phyloP scores from a whole-genome alignment of 30 jellyfish, hydroid and myxozoan genomes.

The Cassiopea andromeda region DNA sequence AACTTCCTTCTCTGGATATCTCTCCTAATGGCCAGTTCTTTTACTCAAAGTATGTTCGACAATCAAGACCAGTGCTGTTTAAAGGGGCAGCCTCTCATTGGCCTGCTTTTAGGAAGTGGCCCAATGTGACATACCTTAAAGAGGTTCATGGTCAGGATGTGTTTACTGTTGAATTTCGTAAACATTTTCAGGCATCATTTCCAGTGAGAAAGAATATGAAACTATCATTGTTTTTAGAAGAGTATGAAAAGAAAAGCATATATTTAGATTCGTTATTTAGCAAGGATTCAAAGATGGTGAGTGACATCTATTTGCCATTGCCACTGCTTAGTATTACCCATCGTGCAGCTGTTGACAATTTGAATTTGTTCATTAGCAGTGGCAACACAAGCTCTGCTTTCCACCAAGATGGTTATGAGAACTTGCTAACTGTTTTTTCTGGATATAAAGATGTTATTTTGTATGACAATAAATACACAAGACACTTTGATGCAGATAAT shows the following conservation, averaged over 20 bases:
- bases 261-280: conserved; percentile 60
- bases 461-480: conserved; percentile 51
- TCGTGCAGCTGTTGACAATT: conserved; percentile 16
- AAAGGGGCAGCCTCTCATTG: conserved; percentile 36
- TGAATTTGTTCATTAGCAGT: conserved; percentile 63
- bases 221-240: conserved; percentile 34
- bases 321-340: conserved; percentile 40
- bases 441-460: conserved; percentile 65
- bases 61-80: conserved; percentile 56
- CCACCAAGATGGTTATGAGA: conserved; percentile 82
- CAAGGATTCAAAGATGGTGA: conserved; percentile 40
- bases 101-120: conserved; percentile 71
- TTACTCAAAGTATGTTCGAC: conserved; percentile 39
- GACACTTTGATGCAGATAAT: conserved; percentile 50
- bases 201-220: conserved; percentile 44
- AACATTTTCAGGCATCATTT: conserved; percentile 27
- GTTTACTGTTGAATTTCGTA: conserved; percentile 62
- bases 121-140: conserved; percentile 23
- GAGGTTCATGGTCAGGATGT: conserved; percentile 20
- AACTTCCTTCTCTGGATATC: conserved; percentile 10
- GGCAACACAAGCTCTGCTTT: conserved; percentile 83
- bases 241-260: conserved; percentile 22
- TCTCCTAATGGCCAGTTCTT: conserved; percentile 54
- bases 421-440: conserved; percentile 40
- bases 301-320: conserved; percentile 45